A percentile compares a stretch with the other conserved stretches of the same genome.
phyloP scores from a whole-genome alignment of 1,140 invertebrate genomes.

The Aleiodes sp. region DNA sequence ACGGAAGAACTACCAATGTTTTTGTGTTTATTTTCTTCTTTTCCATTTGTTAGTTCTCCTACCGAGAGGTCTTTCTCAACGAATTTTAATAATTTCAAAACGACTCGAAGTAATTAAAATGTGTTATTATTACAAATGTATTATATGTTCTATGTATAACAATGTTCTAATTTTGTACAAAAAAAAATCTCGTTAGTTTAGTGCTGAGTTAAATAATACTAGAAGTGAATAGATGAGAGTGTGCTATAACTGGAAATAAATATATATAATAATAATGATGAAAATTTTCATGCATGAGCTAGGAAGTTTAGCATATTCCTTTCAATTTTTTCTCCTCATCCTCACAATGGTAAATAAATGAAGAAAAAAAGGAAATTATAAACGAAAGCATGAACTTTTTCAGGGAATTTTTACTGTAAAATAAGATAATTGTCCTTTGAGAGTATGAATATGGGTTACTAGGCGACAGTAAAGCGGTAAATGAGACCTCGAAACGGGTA shows the following conservation, averaged over 20 bases:
- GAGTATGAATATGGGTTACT: constrained; percentile 25
- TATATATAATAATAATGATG: neutral
- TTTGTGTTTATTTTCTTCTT: constrained; percentile 40
- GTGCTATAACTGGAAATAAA: constrained; percentile 6
- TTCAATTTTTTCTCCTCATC: neutral
- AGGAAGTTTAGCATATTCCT: neutral
- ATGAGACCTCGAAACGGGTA: constrained; percentile 36
- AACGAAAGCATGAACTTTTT: neutral
- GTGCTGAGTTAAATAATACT: constrained; percentile 5
- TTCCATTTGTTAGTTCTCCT: neutral
- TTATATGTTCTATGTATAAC: constrained; percentile 2
- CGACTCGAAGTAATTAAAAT: neutral
- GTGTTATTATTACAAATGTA: constrained; percentile 16
- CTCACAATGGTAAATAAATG: constrained; percentile 15
- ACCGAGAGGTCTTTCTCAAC: constrained; percentile 41
- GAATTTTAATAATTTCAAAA: neutral
- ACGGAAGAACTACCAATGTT: constrained; percentile 53
- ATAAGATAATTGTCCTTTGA: constrained; percentile 1
- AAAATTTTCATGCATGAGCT: constrained; percentile 8
- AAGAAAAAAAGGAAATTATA: constrained; percentile 15
- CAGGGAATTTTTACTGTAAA: neutral
- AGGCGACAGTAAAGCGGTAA: constrained; percentile 38
- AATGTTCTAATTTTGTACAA: neutral
- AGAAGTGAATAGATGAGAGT: constrained; percentile 1
- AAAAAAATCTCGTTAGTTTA: constrained; percentile 11